Evolutionary conservation across 2,797 vertebrate genomes (phyloP).

Genomic region (Coendou prehensilis): DNA sequence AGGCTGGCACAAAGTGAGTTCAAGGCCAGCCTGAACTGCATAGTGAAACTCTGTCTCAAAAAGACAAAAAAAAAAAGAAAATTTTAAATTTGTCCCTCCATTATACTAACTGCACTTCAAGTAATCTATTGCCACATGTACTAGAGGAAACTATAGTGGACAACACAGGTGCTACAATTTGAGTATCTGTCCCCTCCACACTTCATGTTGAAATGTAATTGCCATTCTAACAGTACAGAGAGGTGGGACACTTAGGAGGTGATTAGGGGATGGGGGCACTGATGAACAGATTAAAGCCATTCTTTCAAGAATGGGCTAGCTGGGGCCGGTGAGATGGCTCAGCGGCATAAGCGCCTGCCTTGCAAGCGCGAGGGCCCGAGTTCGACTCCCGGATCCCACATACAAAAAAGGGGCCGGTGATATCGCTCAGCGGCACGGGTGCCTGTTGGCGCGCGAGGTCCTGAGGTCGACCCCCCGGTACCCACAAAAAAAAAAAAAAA

Average conservation of each 20-base stretch:
- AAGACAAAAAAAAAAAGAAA: background rate
- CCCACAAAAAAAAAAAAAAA: too few relatives aligned
- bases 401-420: too few relatives aligned
- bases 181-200: background rate
- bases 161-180: background rate
- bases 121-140: background rate
- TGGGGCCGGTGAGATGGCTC: too few relatives aligned
- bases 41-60: background rate
- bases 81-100: slow-evolving; percentile 7
- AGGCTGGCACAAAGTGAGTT: background rate
- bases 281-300: background rate
- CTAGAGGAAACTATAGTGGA: background rate
- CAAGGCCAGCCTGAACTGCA: background rate
- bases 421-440: too few relatives aligned
- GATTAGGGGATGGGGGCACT: background rate
- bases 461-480: too few relatives aligned
- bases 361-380: too few relatives aligned
- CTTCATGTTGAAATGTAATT: background rate
- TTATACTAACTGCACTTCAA: slow-evolving; percentile 40
- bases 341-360: too few relatives aligned
- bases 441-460: too few relatives aligned
- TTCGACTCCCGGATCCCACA: too few relatives aligned
- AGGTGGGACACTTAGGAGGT: background rate
- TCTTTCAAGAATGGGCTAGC: background rate
- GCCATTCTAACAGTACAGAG: background rate